These are phyloP conservation scores for Mobula hypostoma DNA, from an alignment of 2,113 vertebrate species.

Conservation along the genomic window DNA sequence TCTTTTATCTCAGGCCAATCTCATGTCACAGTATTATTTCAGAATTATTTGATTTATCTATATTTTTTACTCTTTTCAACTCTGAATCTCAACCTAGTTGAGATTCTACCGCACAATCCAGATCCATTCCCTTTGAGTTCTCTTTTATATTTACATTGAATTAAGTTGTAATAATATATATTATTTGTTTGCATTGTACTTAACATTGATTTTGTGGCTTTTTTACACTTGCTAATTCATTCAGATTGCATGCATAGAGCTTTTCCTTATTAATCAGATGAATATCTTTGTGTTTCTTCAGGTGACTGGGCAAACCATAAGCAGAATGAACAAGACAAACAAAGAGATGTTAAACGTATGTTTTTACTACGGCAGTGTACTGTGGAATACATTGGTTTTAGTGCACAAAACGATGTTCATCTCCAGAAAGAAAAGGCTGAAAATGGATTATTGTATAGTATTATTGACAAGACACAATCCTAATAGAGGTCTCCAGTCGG, in stretches of 20 bases:
- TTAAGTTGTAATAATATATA: neutral
- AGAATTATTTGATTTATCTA: neutral
- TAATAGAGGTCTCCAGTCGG: neutral
- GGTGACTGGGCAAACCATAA: slow-evolving; percentile 50
- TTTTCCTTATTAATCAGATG: neutral
- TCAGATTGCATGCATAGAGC: neutral
- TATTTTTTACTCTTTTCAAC: neutral
- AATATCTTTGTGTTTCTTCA: slow-evolving; percentile 38
- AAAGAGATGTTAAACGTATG: slow-evolving; percentile 44
- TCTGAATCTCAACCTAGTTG: neutral
- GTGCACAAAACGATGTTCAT: neutral
- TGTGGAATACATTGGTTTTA: neutral
- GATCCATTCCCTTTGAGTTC: neutral
- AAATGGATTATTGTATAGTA: neutral
- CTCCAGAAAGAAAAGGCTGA: neutral
- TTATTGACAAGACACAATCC: neutral
- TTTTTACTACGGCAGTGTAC: slow-evolving; percentile 34
- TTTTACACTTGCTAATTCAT: neutral
- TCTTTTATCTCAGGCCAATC: neutral
- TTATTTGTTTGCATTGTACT: neutral
- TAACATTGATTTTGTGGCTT: neutral
- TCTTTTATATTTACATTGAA: neutral
- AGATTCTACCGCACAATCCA: neutral
- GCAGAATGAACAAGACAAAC: slow-evolving; percentile 47
- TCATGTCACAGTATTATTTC: neutral